A percentile compares a stretch with the other conserved stretches of the same genome.
phyloP scores from a whole-genome alignment of 2,888 invertebrate species.

The Drosophila nr. fundita region DNA sequence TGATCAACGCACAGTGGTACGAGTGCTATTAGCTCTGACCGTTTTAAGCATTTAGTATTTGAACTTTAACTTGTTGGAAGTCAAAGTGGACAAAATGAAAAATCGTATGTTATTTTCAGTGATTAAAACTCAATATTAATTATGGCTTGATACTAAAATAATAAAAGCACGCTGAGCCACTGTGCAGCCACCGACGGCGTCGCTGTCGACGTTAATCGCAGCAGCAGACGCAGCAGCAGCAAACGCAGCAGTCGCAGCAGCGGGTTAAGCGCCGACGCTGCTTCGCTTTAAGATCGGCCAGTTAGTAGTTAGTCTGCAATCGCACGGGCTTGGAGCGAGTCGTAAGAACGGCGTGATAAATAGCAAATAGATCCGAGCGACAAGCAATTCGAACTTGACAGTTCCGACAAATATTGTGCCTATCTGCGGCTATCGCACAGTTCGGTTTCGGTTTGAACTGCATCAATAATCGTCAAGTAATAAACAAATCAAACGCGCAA shows the following conservation, averaged over 20 bases:
- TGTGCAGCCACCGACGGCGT: slow-evolving; percentile 24
- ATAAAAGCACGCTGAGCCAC: slow-evolving; percentile 13
- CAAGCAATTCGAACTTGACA: slow-evolving; percentile 6
- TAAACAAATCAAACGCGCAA: slow-evolving; percentile 38
- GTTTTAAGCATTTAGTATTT: not conserved
- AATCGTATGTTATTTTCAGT: not conserved
- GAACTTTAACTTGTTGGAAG: not conserved
- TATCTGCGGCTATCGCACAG: slow-evolving; percentile 37
- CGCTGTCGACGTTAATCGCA: slow-evolving; percentile 49
- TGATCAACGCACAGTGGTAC: slow-evolving; percentile 12
- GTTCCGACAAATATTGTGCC: slow-evolving; percentile 20
- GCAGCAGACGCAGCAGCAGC: slow-evolving; percentile 48
- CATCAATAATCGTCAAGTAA: slow-evolving; percentile 36
- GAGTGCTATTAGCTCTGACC: not conserved
- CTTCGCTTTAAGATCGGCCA: slow-evolving; percentile 74
- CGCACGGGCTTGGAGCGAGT: slow-evolving; percentile 71
- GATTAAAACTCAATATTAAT: not conserved
- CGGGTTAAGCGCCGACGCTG: slow-evolving; percentile 73
- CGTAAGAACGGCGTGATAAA: slow-evolving; percentile 51
- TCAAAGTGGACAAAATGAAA: too few relatives aligned
- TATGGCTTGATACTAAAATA: not conserved
- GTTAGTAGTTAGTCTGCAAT: slow-evolving; percentile 78
- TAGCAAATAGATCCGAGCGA: slow-evolving; percentile 5
- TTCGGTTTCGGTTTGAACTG: slow-evolving; percentile 7
- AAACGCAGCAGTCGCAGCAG: slow-evolving; percentile 44